Evolutionary conservation across 2,797 vertebrate species (phyloP), one percentile per base, ranked within the genome.

Genomic region (Micromesistius poutassou): DNA sequence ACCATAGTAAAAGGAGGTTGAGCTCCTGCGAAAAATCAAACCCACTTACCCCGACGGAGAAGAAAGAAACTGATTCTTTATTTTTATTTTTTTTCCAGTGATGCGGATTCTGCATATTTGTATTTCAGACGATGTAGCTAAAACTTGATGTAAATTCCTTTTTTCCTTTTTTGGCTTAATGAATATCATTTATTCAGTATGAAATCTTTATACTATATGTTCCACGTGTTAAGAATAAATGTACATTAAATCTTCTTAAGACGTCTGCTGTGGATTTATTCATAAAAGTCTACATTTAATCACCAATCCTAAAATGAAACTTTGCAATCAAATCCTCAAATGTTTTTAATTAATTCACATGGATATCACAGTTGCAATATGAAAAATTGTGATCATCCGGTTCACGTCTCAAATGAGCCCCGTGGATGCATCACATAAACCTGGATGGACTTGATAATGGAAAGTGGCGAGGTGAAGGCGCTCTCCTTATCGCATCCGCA

Each of bases 131-230:
- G 93, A 97, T 98, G 96, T 98, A 98, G 96, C 96, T 98, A 96
- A 97, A 96, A 97, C 95, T 97, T 97, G 96, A 97, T 99, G 97
- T 99, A 98, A 98, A 98, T 98, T 98, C 96, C 96, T 96, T 92
- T 94, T 95, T 96, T 96, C 85, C 95, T 95, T 97, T 97, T 97
- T 97, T 98, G 97, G 97, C 97, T 99, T 97, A 98, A 99, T 99
- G 97, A 99, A 98, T 99, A 98, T 99, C 98, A 99, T 99, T 99
- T 99, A 99, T 99, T 99, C 98, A 98, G 97, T 99, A 99, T 99
- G 97, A 99, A 98, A 99, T 99, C 98, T 99, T 99, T 99, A 99
- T 99, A 99, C 98, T 99, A 98, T 99, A 98, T 99, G 97, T 99
- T 99, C 98, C 98, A 98, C 96, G 97, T 99, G 98, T 97, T 99